A percentile compares a stretch with the other conserved stretches of the same genome.
Evolutionary conservation across 2,888 invertebrate species (phyloP).

Genomic region (Monoplex corrugatus): DNA sequence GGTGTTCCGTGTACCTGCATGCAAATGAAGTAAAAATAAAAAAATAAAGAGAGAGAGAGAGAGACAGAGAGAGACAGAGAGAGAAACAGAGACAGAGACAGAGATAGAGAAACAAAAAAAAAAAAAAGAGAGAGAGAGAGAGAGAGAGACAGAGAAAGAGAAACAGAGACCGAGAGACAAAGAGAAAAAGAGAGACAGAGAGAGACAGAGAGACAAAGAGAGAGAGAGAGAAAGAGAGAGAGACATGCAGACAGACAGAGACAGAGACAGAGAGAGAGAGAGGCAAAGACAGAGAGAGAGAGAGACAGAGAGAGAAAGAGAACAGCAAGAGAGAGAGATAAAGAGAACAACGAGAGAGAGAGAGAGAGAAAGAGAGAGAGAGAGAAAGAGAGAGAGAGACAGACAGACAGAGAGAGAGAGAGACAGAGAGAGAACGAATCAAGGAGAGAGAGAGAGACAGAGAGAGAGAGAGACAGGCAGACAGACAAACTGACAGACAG

Average conservation of each 20-base stretch:
- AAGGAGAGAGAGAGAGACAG: too few species aligned
- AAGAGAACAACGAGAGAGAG: too few species aligned
- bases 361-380: too few species aligned
- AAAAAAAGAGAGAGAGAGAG: not conserved
- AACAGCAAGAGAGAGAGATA: too few species aligned
- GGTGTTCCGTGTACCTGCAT: too few species aligned
- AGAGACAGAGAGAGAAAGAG: not conserved
- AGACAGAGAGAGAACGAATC: too few species aligned
- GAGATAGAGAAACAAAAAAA: not conserved
- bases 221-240: not conserved
- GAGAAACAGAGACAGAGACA: not conserved
- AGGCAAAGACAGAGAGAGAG: not conserved
- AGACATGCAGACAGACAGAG: not conserved
- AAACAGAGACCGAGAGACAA: not conserved
- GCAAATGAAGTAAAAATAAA: not conserved
- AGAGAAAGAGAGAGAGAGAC: too few species aligned
- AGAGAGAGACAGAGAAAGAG: not conserved
- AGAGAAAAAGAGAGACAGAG: not conserved
- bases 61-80: not conserved
- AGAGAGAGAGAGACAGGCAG: too few species aligned
- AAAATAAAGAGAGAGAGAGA: not conserved
- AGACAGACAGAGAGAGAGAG: too few species aligned
- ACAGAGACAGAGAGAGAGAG: not conserved
- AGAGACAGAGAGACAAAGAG: not conserved
- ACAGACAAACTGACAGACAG: too few species aligned